Conservation (phyloP, 1,140 invertebrate genomes). For the Cherax quadricarinatus region DNA sequence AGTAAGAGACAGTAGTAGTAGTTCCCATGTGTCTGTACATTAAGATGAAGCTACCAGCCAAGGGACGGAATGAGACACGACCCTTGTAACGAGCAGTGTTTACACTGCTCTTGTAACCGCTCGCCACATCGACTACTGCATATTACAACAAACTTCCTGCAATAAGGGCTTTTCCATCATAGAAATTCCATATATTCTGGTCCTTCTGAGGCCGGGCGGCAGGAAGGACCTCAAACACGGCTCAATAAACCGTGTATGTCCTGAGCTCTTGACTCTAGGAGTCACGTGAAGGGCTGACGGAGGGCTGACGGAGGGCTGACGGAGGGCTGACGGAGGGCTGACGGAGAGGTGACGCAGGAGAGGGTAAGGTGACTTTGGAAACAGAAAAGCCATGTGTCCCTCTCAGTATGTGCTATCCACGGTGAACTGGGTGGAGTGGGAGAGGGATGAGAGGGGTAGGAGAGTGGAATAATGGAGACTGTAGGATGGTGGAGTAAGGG, state of each 20-base stretch:
- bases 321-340: background rate
- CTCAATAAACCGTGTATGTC: conserved; percentile 67
- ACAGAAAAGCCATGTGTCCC: conserved; percentile 3
- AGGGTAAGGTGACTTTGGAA: conserved; percentile 10
- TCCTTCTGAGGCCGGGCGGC: conserved; percentile 59
- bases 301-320: background rate
- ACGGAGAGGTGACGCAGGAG: background rate
- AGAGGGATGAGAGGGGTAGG: background rate
- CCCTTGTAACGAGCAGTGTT: conserved; percentile 69
- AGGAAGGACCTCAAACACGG: conserved; percentile 67
- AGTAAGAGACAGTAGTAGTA: too few species aligned
- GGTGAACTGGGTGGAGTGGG: background rate
- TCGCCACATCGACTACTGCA: conserved; percentile 70
- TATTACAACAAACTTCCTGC: conserved; percentile 70
- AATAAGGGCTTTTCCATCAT: conserved; percentile 67
- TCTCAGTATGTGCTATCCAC: background rate
- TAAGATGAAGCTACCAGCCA: too few species aligned
- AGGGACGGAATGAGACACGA: conserved; percentile 21
- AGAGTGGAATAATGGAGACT: background rate
- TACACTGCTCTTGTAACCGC: conserved; percentile 67
- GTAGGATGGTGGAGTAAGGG: too few species aligned
- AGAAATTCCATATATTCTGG: conserved; percentile 66
- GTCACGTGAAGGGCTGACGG: background rate
- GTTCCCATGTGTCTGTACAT: too few species aligned
- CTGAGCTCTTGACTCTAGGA: conserved; percentile 45